Evolutionary conservation across 2,113 vertebrate genomes (phyloP), one percentile per base, ranked within the genome.

Genomic region (Otolemur garnettii): DNA sequence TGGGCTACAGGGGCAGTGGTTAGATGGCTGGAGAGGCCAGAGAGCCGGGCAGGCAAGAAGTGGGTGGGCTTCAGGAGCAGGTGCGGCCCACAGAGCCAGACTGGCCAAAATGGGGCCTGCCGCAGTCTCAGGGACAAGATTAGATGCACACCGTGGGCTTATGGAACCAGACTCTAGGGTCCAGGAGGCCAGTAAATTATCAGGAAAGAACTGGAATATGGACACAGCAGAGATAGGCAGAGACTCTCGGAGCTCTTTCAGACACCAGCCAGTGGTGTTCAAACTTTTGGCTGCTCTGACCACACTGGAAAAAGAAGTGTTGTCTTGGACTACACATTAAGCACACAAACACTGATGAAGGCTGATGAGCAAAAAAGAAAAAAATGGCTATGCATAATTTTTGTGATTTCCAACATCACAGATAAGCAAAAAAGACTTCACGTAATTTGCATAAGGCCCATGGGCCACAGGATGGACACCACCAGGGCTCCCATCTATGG

Each of bases 1-100:
- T 95, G 87, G 82, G 69, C 62, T 82, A 82, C 71, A 95, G 82
- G 71, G 71, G 87, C 28, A 22, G 77, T 62, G 74, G 57, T 60
- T 75, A 87, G 91, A 59, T 35, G 83, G 87, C 95, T 55, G 35
- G 62, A 50, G 66, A 85, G 85, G 59, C 38, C 59, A 74, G 89
- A 81, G 79, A 87, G n/a, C 72, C 18, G 33, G 57, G 59, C 77
- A 42, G 90, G 71, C n/a, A 19, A 21, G 5, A 62, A 42, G 3
- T 17, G 71, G 74, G 50, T 42, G 8, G 35, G 55, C 38, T 81
- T 38, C 26, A 5, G 64, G 88, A 78, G 13, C 45, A 45, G 72
- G 66, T 42, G 74, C 3, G 3, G 55, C 72, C 50, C 64, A 2
- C 3, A 2, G 38, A 69, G 57, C 59, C 60, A 87, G 90, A 71